Base-by-base conservation (phyloP, 2,113 vertebrate genomes). In the Benitochromis conjunctus region DNA sequence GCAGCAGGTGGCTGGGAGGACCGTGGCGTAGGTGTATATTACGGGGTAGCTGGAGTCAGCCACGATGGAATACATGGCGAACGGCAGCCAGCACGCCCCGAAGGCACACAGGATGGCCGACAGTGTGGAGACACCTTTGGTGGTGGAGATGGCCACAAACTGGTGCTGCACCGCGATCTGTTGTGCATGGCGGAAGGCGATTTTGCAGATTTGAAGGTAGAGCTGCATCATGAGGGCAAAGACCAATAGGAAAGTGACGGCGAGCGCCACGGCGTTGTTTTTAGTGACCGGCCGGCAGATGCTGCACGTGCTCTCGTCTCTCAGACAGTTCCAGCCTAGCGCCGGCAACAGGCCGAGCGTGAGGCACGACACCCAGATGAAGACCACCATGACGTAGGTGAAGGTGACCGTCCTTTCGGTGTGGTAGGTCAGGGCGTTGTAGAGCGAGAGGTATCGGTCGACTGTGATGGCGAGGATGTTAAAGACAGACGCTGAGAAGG, bases 111-210 rank as follows among this genome's bases (percentile, higher is more conserved):
- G 92, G 90, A 98, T 97, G 92, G 97, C 96, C 13, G 98, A 97
- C 66, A 98, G 96, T 2, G 98, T 98, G 87, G 97, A 97, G 51
- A 98, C 97, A n/a, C 98, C 98, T 92, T 98, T 98, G 93, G 97
- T 97, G 93, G 97, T 97, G 94, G 97, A 97, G 60, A 97, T 96
- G 93, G 97, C 97, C 89, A 97, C 90, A 58, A 97, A 98, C 92
- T 98, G 98, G 87, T 97, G 97, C 95, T 99, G 98, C 90, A 98
- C 97, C 6, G 98, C 98, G 19, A 99, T 99, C 94, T 99, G 98
- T 93, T 99, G 98, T 1, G 98, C 98, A 66, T 99, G 98, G 76
- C 97, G 96, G 89, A 97, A 97, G 91, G 97, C 98, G 69, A 99
- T 97, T 88, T 96, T 96, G 95, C 98, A 98, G 94, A 99, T 99